phyloP scores from a whole-genome alignment of 1,140 invertebrate species.

The Drosophila littoralis region DNA sequence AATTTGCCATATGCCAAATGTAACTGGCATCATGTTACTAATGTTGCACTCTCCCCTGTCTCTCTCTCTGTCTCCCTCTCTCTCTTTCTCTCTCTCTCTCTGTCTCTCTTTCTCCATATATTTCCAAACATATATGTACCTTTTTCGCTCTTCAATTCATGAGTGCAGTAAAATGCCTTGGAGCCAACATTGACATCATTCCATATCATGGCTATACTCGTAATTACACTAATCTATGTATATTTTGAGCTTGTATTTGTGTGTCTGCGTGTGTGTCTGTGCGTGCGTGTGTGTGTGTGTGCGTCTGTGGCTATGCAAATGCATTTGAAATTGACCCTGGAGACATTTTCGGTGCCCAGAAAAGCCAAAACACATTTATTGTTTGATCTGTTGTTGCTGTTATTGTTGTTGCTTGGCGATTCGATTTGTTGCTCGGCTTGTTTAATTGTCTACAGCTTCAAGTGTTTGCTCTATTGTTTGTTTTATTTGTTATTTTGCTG shows the following conservation, averaged over 20 bases:
- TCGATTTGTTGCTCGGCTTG: conserved; percentile 42
- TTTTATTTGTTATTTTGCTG: conserved; percentile 19
- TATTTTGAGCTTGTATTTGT: conserved; percentile 34
- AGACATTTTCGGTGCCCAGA: conserved; percentile 61
- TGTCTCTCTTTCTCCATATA: neutral
- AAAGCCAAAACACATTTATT: conserved; percentile 69
- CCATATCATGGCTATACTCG: conserved; percentile 47
- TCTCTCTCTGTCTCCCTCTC: neutral
- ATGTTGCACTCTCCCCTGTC: conserved; percentile 16
- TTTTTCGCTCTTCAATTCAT: conserved; percentile 31
- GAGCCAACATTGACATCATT: conserved; percentile 69
- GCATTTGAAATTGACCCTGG: conserved; percentile 77
- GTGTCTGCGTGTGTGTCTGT: neutral
- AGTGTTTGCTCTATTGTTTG: conserved; percentile 35
- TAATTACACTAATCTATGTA: conserved; percentile 78
- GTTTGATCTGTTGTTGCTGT: conserved; percentile 31
- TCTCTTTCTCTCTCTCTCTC: neutral
- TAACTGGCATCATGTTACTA: conserved; percentile 26
- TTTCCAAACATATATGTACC: too few relatives aligned
- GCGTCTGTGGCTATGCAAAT: conserved; percentile 48
- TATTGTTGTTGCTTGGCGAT: conserved; percentile 7
- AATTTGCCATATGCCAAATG: conserved; percentile 55
- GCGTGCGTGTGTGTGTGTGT: conserved; percentile 1
- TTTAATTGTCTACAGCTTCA: conserved; percentile 58
- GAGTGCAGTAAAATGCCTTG: conserved; percentile 66